Percentiles rank a stretch among this genome's conserved stretches.
Conservation (phyloP, 2,888 invertebrate genomes). For the Lasioglossum zephyrum region DNA sequence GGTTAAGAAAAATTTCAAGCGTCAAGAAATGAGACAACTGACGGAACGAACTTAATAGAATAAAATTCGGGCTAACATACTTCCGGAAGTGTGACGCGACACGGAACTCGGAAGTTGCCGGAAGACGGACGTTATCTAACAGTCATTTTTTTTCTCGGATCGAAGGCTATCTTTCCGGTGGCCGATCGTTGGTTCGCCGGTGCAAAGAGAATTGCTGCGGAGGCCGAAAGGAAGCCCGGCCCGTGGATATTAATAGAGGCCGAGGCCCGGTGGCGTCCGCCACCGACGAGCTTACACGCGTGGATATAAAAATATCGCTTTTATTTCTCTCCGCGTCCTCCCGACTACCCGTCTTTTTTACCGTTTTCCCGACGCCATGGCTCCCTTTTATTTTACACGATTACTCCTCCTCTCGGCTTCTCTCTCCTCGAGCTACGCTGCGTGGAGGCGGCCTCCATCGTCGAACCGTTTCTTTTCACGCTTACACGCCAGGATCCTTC, state of each 20-base stretch:
- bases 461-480: slow-evolving; percentile 13
- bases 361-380: slow-evolving; percentile 26
- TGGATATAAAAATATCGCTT: slow-evolving; percentile 83
- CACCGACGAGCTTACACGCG: slow-evolving; percentile 77
- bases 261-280: slow-evolving; percentile 79
- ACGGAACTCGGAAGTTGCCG: neutral
- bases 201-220: slow-evolving; percentile 63
- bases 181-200: slow-evolving; percentile 57
- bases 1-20: neutral
- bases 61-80: neutral
- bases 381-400: slow-evolving; percentile 32
- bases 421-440: neutral
- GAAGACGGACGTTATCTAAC: neutral
- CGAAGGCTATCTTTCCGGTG: slow-evolving; percentile 41
- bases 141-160: slow-evolving; percentile 24
- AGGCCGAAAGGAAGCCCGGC: slow-evolving; percentile 77
- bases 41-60: neutral
- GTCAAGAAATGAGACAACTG: neutral
- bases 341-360: slow-evolving; percentile 37
- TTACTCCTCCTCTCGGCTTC: slow-evolving; percentile 10
- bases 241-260: slow-evolving; percentile 83
- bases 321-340: slow-evolving; percentile 72
- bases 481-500: neutral
- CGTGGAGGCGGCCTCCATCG: neutral
- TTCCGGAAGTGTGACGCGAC: neutral